Conservation (phyloP, 2,888 invertebrate genomes). For the Arge pagana region DNA sequence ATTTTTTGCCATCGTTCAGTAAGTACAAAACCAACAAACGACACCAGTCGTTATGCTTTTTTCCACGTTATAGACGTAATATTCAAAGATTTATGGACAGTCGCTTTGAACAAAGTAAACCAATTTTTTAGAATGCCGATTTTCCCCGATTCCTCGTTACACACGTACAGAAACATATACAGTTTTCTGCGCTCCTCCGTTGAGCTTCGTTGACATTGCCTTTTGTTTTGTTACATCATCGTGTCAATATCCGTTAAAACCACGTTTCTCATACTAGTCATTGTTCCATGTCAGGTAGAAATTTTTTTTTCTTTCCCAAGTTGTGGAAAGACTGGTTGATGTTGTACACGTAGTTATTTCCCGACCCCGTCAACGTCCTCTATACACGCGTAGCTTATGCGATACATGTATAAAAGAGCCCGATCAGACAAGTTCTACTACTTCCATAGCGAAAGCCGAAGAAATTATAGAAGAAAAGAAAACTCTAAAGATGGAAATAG, state of each 20-base stretch:
- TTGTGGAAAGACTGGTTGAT: too few relatives aligned
- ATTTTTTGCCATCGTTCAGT: slow-evolving; percentile 20
- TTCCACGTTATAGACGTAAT: slow-evolving; percentile 10
- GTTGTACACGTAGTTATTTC: too few relatives aligned
- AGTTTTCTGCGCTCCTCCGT: slow-evolving; percentile 16
- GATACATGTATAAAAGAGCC: slow-evolving; percentile 5
- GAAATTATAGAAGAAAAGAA: slow-evolving; percentile 45
- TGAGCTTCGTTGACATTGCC: slow-evolving; percentile 11
- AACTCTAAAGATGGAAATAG: slow-evolving; percentile 34
- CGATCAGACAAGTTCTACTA: slow-evolving; percentile 33
- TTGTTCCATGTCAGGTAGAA: slow-evolving; percentile 13
- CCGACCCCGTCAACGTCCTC: not conserved
- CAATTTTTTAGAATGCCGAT: slow-evolving; percentile 13
- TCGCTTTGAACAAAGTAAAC: slow-evolving; percentile 15
- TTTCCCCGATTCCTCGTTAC: slow-evolving; percentile 13
- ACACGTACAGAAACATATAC: too few relatives aligned
- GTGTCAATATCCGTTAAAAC: slow-evolving; percentile 1
- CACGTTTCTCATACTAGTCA: slow-evolving; percentile 10
- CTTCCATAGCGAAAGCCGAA: slow-evolving; percentile 52
- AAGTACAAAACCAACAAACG: slow-evolving; percentile 20
- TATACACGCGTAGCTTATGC: not conserved
- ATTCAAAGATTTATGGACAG: slow-evolving; percentile 25
- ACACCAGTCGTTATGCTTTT: slow-evolving; percentile 8
- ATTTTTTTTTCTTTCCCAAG: not conserved
- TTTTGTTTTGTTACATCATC: slow-evolving; percentile 9